A percentile compares a stretch with the other conserved stretches of the same genome.
These are phyloP conservation scores for Odocoileus hemionus DNA, from an alignment of 2,113 vertebrate genomes.

Conservation along the genomic window DNA sequence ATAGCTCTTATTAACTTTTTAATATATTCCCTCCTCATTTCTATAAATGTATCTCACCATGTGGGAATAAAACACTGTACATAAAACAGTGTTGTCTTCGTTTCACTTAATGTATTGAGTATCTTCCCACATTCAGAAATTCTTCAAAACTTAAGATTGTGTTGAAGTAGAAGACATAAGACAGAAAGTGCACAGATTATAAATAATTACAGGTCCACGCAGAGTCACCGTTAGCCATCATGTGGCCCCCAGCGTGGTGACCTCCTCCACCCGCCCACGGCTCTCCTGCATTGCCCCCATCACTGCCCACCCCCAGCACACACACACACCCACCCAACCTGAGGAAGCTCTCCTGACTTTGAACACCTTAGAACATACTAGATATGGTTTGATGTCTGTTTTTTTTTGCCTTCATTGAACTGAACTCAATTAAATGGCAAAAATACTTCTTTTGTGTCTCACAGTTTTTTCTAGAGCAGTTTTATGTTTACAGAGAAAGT, in stretches of 20 bases:
- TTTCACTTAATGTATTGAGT: background rate
- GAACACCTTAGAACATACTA: background rate
- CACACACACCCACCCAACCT: fast-evolving
- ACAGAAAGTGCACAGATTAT: background rate
- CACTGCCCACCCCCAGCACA: background rate
- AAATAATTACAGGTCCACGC: background rate
- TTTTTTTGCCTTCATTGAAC: background rate
- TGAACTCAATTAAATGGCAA: background rate
- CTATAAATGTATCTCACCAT: background rate
- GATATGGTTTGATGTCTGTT: background rate
- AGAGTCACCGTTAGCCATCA: background rate
- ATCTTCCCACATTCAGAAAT: background rate
- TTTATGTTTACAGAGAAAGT: background rate
- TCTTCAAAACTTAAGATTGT: background rate
- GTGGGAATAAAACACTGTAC: background rate
- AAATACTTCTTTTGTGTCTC: background rate
- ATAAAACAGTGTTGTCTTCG: background rate
- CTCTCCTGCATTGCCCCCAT: background rate
- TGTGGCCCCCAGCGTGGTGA: no score
- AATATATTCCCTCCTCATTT: background rate
- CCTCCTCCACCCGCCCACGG: no score
- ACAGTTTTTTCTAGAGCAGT: background rate
- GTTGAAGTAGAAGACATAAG: background rate
- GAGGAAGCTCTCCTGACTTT: background rate
- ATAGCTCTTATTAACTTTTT: background rate